Base-by-base conservation (phyloP, 2,888 invertebrate species). In the Ceramica pisi region DNA sequence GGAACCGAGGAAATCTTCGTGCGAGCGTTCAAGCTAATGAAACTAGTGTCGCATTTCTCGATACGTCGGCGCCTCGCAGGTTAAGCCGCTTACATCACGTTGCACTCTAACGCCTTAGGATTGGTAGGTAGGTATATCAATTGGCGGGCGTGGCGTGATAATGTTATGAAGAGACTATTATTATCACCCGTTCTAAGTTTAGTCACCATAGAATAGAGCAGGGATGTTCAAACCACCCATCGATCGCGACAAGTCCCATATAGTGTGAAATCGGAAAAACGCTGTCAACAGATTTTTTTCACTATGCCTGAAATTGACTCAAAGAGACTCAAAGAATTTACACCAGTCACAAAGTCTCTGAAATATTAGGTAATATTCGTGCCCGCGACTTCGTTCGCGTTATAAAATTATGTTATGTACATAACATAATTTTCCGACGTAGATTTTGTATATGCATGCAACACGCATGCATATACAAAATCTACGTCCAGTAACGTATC, bases 61-160 rank as follows among this genome's bases (percentile, higher is more conserved):
- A 75, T 78, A 69, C 50, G n/a, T 38, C 55, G 48, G 26, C 21
- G 31, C 10, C 21, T 73, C 26, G 1, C 26, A 59, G 59, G 59
- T 75, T 76, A 81, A 78, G 76, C 69, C 38, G 76, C 61, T 80
- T 64, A 77, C 46, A 60, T 46, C 5, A 44, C 55, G 71, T 16
- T 77, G 64, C 78, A 53, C 64, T 56, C 65, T 26, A 56, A 8
- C 61, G 44, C 41, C 50, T 59, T 7, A 41, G n/a, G 35, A 19
- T 46, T 44, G 4, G 44, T 46, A 50, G 4, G 44, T 31, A 19
- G 46, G n/a, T 7, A 10, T 46, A 44, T 50, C 31, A 62, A 71
- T 71, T 48, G n/a, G 57, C n/a, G 23, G 53, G 41, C 53, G 51
- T 59, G 41, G 59, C 19, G 26, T 19, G 48, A 69, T 68, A 61